Evolutionary conservation across 2,113 vertebrate species (phyloP), one percentile per base, ranked within the genome.

Genomic region (Echinops telfairi): DNA sequence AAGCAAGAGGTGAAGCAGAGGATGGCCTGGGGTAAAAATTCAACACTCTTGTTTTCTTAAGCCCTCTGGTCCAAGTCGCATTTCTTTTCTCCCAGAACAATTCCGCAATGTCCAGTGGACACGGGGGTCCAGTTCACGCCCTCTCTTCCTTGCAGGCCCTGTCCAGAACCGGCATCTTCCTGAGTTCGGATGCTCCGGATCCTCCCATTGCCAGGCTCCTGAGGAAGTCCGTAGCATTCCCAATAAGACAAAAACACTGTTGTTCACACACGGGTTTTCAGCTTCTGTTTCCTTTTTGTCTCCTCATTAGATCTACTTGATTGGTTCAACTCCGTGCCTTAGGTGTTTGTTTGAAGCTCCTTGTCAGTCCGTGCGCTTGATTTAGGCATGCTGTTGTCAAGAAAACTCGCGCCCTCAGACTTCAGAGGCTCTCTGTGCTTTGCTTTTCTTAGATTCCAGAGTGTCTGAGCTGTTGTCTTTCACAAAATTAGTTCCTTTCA

Each of bases 251-350:
- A 58, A 62, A 29, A 27, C 31, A 53, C 20, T 0, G 2, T 16
- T 0, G 0, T 38, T 27, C 60, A 43, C 0, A 1, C 25, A 4
- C 0, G 31, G 9, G 14, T 25, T 33, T 25, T 22, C 27, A 78
- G 33, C 75, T 78, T 53, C 40, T 29, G 16, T 43, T 83, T 38
- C 75, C 64, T 75, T 27, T 53, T 5, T 43, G 25, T 58, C 53
- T 76, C 36, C 47, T 84, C 25, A 14, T n/a, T 36, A 62, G 43
- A 78, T 83, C 83, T 22, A 4, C 64, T 33, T 10, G 2, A 10
- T 1, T 57, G 14, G 20, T 88, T 31, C 36, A 22, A 47, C 25
- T 36, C 22, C 14, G 25, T 23, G 1, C 9, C 33, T 76, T 17
- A 25, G 2, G 14, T 58, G 17, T 81, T 86, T 90, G 22, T 36